Conservation (phyloP, 53 echinoderm and acorn worm species). For the Paelopatides confundens region DNA sequence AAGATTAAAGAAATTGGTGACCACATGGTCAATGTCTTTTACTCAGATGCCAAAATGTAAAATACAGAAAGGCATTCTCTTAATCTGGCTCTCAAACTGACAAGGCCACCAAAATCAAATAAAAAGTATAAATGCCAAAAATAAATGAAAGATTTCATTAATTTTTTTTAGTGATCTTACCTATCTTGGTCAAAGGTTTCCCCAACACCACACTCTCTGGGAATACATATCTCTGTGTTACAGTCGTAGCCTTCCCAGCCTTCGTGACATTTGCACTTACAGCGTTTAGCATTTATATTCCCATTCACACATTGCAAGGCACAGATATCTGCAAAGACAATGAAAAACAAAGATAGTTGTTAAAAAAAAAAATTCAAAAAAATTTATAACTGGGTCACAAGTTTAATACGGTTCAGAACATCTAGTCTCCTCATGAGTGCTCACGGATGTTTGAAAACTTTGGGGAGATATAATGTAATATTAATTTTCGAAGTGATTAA, state of each 20-base stretch:
- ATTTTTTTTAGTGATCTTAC: conserved; percentile 16
- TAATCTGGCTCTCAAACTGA: too few relatives aligned
- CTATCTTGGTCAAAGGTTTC: conserved; percentile 27
- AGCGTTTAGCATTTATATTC: conserved; percentile 37
- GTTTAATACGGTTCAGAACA: too few relatives aligned
- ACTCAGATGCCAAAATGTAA: too few relatives aligned
- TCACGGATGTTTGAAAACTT: too few relatives aligned
- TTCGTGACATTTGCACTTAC: conserved; percentile 48
- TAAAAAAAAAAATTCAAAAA: neutral
- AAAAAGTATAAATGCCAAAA: too few relatives aligned
- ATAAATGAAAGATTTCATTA: too few relatives aligned
- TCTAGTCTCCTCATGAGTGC: too few relatives aligned
- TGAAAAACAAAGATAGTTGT: neutral
- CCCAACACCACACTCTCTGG: conserved; percentile 34
- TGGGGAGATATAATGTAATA: neutral
- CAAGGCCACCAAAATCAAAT: too few relatives aligned
- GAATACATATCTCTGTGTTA: neutral
- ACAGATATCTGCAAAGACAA: conserved; percentile 58
- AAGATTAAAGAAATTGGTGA: too few relatives aligned
- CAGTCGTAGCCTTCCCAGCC: conserved; percentile 52
- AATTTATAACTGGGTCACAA: neutral
- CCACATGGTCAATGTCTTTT: too few relatives aligned
- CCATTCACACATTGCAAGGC: conserved; percentile 57
- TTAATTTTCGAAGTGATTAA: neutral
- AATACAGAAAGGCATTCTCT: too few relatives aligned